Evolutionary conservation across 2,797 vertebrate genomes (phyloP), one percentile per base, ranked within the genome.

Genomic region (Corythornis leucogaster): DNA sequence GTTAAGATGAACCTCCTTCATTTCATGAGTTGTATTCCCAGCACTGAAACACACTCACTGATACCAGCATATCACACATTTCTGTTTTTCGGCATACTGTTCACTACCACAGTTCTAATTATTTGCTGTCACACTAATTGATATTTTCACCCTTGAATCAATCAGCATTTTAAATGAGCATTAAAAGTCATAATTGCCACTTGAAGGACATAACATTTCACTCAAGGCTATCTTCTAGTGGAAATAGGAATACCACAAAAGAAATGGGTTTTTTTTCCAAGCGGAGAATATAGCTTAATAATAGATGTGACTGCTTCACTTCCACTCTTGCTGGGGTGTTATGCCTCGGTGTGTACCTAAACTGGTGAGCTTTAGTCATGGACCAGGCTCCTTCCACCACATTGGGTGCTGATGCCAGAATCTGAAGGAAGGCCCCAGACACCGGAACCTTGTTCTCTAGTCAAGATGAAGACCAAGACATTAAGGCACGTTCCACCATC

Each of bases 291-390:
- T 58, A 10, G 24, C 62, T 75, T 48, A 42, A 15, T 20, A 70
- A 43, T 0, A 40, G 42, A 67, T 1, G 3, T 0, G 4, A 46
- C 22, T 33, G 28, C 42, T 73, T 58, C 28, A 6, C 42, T 70
- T 80, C 30, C 51, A 22, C 55, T 30, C 48, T 38, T 31, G 20
- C 43, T 11, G 0, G 7, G 26, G 15, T 0, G 0, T n/a, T 38
- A 18, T 3, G 0, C 13, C 20, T 24, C 2, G 2, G 31, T 2
- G 0, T 2, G 1, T 33, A 15, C 6, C 21, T 19, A 5, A 57
- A 48, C 28, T 2, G 8, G 15, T 18, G 17, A 69, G 46, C 38
- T 45, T 15, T 21, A 16, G 22, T 17, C 58, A 40, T 2, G 3
- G 45, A 16, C 5, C 54, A 21, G 22, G 38, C 22, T 11, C 9